These are phyloP conservation scores for Notospermus geniculatus DNA, from an alignment of 1,140 invertebrate species.

Conservation along the genomic window DNA sequence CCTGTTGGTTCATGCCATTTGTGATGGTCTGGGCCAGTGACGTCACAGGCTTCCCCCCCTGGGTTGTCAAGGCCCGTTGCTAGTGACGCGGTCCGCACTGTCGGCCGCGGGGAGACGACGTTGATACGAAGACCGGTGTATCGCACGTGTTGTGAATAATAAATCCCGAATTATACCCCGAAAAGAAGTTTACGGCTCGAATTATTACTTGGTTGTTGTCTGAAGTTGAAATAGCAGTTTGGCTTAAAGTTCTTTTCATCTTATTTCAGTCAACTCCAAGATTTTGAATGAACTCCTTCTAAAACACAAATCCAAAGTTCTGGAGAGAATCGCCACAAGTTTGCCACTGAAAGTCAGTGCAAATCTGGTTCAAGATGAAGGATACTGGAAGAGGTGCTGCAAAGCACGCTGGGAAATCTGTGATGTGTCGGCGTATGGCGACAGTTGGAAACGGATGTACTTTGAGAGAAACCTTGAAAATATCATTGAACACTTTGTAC, in stretches of 20 bases:
- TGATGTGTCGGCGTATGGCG: conserved; percentile 49
- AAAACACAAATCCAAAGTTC: conserved; percentile 48
- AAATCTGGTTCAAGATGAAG: conserved; percentile 51
- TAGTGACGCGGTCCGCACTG: too few relatives aligned
- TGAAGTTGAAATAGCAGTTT: too few relatives aligned
- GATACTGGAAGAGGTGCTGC: conserved; percentile 55
- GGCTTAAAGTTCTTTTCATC: conserved; percentile 11
- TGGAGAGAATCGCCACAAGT: conserved; percentile 47
- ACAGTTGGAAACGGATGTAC: conserved; percentile 55
- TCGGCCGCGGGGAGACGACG: too few relatives aligned
- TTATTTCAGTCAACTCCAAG: conserved; percentile 49
- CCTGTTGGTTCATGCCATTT: too few relatives aligned
- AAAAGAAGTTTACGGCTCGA: too few relatives aligned
- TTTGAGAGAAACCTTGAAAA: conserved; percentile 55
- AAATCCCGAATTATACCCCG: too few relatives aligned
- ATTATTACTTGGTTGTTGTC: too few relatives aligned
- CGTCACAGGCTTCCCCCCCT: too few relatives aligned
- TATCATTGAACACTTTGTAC: conserved; percentile 56
- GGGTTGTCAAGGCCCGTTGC: too few relatives aligned
- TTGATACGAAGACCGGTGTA: too few relatives aligned
- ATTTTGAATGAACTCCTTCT: conserved; percentile 45
- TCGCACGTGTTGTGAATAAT: too few relatives aligned
- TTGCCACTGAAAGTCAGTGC: conserved; percentile 55
- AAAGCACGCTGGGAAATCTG: conserved; percentile 53
- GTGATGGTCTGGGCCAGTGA: too few relatives aligned